phyloP scores from a whole-genome alignment of 1,140 invertebrate species.

The Aradophagus sp. region DNA sequence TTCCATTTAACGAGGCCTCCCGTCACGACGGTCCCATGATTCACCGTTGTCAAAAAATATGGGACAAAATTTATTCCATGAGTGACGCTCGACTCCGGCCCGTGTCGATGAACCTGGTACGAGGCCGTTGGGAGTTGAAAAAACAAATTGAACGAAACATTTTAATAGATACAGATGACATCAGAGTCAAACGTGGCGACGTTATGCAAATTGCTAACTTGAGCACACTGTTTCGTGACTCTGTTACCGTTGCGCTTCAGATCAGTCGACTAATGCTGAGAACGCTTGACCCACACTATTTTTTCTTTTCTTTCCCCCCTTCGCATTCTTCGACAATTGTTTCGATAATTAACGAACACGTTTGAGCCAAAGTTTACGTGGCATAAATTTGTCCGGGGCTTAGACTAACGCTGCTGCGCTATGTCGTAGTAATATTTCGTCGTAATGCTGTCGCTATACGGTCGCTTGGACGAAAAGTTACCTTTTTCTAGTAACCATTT shows the following conservation, averaged over 20 bases:
- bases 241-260: constrained; percentile 45
- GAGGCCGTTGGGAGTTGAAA: no score
- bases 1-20: constrained; percentile 35
- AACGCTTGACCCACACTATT: background rate
- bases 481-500: no score
- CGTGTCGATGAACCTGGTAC: constrained; percentile 29
- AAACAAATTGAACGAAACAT: constrained; percentile 10
- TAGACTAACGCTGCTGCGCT: no score
- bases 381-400: no score
- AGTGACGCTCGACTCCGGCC: no score
- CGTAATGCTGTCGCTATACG: no score
- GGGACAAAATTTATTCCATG: constrained; percentile 28
- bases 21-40: constrained; percentile 13
- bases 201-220: constrained; percentile 59
- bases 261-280: constrained; percentile 10
- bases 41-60: constrained; percentile 43
- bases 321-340: constrained; percentile 59
- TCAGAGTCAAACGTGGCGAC: constrained; percentile 37
- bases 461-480: no score
- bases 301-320: constrained; percentile 16
- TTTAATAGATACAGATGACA: constrained; percentile 42
- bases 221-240: constrained; percentile 52
- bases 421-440: no score
- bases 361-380: no score
- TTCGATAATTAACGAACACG: constrained; percentile 59